Base-by-base conservation (phyloP, 2,888 invertebrate genomes). In the Polyommatus icarus region DNA sequence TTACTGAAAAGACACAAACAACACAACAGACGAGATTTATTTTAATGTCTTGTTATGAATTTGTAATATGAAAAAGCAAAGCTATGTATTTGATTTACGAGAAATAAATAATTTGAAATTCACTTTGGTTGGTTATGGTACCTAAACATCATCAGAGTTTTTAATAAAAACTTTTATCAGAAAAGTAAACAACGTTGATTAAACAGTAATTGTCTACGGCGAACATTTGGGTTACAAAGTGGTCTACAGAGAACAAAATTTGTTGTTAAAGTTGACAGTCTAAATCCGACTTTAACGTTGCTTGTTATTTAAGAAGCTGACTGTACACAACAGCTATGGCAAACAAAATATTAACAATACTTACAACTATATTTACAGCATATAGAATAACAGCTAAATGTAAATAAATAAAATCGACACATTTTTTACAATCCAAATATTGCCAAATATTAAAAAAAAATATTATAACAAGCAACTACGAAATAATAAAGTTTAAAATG, bases 261-360 rank as follows among this genome's bases (percentile, higher is more conserved):
- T 10, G 3, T 12, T 10, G 10, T 10, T 18, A 71, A 71, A 71
- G 8, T 1, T 72, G 72, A 72, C n/a, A 72, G 8, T 6, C n/a
- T 20, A 40, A 72, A 40, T 24, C 40, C 29, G 29, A 67, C 29
- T 67, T 54, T 54, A 3, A 18, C 29, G 75, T 75, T 75, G 54
- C 75, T 75, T 75, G 54, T 73, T 73, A 46, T 75, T 75, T 75
- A 75, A 54, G 50, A 75, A 54, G 75, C 75, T 75, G 75, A 75
- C 54, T 75, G 75, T 54, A 75, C 75, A 54, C 50, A 54, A 29
- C 24, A 24, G 24, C 46, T 75, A 75, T 75, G 75, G 75, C 75
- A 75, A 75, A 75, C 75, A 54, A 46, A 40, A 50, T 73, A 73
- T 29, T 29, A 75, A 40, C 24, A 50, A 73, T 15, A 73, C 73